Conservation (phyloP, 1,140 invertebrate species). For the Aphidius gifuensis region DNA sequence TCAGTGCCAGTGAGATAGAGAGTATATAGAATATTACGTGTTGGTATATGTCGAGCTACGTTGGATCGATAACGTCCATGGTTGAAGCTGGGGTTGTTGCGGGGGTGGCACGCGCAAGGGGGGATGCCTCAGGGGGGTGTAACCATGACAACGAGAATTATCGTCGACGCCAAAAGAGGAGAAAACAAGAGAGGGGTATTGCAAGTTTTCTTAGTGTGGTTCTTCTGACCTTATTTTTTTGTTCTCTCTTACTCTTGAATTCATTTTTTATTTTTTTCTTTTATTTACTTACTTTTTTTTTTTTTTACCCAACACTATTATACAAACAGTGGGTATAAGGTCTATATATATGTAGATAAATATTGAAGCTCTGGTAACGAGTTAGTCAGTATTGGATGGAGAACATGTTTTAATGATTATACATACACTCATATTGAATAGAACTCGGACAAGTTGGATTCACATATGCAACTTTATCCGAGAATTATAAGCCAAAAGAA, state of each 20-base stretch:
- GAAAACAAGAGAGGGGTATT: not conserved
- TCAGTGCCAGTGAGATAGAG: too few relatives aligned
- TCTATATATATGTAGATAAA: too few relatives aligned
- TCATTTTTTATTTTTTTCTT: not conserved
- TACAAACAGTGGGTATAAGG: too few relatives aligned
- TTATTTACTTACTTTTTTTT: conserved; percentile 9
- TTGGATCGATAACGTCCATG: conserved; percentile 48
- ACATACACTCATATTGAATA: too few relatives aligned
- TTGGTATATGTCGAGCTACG: conserved; percentile 30
- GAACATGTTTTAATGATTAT: too few relatives aligned
- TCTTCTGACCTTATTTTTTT: conserved; percentile 5
- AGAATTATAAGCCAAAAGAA: too few relatives aligned
- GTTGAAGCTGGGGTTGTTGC: conserved; percentile 32
- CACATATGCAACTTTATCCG: too few relatives aligned
- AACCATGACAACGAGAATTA: conserved; percentile 49
- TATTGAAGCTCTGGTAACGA: too few relatives aligned
- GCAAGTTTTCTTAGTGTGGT: not conserved
- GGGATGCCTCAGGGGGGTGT: conserved; percentile 50
- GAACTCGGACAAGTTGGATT: too few relatives aligned
- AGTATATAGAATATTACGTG: too few relatives aligned
- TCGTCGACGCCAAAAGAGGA: conserved; percentile 25
- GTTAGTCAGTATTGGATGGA: too few relatives aligned
- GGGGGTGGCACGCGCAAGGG: conserved; percentile 32
- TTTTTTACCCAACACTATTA: not conserved
- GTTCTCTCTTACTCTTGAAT: conserved; percentile 14